phyloP scores from a whole-genome alignment of 2,113 vertebrate genomes.

The Mormyrus lacerda region DNA sequence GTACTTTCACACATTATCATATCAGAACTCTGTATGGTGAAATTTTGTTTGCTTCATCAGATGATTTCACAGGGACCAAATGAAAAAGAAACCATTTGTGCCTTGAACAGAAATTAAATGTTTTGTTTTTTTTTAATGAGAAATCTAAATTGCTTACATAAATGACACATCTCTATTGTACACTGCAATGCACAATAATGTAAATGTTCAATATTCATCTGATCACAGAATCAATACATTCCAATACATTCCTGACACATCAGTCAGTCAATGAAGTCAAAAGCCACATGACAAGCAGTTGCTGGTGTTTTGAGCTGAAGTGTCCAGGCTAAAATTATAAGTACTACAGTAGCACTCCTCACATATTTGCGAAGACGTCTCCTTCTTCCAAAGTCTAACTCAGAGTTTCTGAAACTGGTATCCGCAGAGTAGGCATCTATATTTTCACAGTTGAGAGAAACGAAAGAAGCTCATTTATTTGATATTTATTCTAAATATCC shows the following conservation, averaged over 20 bases:
- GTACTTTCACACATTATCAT: neutral
- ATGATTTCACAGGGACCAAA: neutral
- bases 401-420: neutral
- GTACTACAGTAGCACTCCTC: neutral
- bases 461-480: neutral
- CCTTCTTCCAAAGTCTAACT: neutral
- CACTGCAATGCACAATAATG: neutral
- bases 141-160: neutral
- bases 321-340: neutral
- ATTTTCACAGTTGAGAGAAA: neutral
- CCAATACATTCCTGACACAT: neutral
- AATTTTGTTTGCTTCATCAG: neutral
- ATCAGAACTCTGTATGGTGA: neutral
- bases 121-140: neutral
- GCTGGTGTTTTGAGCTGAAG: neutral
- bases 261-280: no score
- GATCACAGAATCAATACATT: neutral
- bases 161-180: neutral
- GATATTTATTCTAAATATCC: neutral
- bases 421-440: neutral
- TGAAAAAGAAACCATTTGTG: neutral
- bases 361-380: neutral
- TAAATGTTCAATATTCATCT: neutral
- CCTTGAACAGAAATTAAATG: neutral
- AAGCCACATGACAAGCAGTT: neutral